Conservation (phyloP, 2,113 vertebrate genomes). For the Hippolais icterina region DNA sequence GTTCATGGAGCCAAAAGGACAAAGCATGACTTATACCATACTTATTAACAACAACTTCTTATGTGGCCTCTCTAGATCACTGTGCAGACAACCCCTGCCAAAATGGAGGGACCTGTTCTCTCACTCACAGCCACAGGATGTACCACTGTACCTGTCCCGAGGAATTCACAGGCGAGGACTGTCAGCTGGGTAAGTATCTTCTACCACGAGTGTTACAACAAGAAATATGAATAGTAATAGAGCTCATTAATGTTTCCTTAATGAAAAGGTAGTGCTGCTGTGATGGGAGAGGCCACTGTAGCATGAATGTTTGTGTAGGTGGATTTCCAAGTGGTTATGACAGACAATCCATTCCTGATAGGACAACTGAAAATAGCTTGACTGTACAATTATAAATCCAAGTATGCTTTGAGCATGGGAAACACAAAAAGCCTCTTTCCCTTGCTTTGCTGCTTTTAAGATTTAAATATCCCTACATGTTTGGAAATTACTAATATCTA, state of each 20-base stretch:
- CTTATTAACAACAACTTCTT: not conserved
- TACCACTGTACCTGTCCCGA: slow-evolving; percentile 82
- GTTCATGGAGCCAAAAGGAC: not conserved
- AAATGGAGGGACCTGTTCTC: slow-evolving; percentile 81
- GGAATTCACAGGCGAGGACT: slow-evolving; percentile 79
- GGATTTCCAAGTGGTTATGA: not conserved
- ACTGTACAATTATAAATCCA: not conserved
- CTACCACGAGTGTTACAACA: not conserved
- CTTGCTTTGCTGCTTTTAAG: not conserved
- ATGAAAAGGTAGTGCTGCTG: slow-evolving; percentile 22
- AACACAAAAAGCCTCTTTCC: not conserved
- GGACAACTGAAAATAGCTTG: slow-evolving; percentile 21
- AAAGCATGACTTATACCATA: not conserved
- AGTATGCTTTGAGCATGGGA: not conserved
- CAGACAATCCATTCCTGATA: not conserved
- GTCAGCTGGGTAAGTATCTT: slow-evolving; percentile 79
- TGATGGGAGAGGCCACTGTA: not conserved
- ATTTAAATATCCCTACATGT: not conserved
- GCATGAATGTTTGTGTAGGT: not conserved
- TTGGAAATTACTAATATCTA: not conserved
- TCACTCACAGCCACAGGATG: not conserved
- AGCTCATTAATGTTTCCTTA: not conserved
- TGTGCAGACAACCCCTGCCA: slow-evolving; percentile 81
- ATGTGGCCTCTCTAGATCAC: slow-evolving; percentile 1
- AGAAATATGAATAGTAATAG: not conserved